Base-by-base conservation (phyloP, 2,888 invertebrate species). In the Himalopsyche japonica region DNA sequence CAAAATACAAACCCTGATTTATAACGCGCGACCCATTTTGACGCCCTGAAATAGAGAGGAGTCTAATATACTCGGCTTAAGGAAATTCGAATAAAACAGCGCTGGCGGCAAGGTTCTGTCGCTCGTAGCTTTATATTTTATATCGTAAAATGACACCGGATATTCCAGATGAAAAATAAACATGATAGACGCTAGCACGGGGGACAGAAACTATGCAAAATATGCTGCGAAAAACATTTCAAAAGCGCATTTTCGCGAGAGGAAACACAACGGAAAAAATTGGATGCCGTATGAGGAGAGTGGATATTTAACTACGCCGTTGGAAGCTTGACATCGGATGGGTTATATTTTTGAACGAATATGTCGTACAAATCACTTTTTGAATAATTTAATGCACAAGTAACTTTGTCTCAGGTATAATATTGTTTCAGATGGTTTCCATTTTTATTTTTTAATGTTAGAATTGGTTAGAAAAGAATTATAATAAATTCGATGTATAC, bases 191-290 rank as follows among this genome's bases (percentile, higher is more conserved):
- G 57, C 81, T 43, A 24, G 80, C 27, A 57, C 47, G 80, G 70
- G 57, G 43, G 79, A 79, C 24, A 20, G 81, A 81, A 81, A 70
- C 81, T 81, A 76, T 81, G 76, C 81, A 76, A 70, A 81, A 81
- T 81, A 76, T 81, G 81, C 81, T 57, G 57, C 57, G 57, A 57
- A 57, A 57, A 57, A 57, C 20, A 57, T 57, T 57, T 24, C 24
- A 57, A 57, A 57, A 57, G 57, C 57, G 57, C 57, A 57, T 57
- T 57, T 57, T 57, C 20, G 20, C 2, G 57, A 20, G 20, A 57
- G 57, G 57, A 20, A 57, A 20, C 10, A 57, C n/a, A 3, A 57
- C 2, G 15, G 20, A 20, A 57, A 57, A 20, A 57, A 57, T 57
- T 2, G 57, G 24, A 57, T 57, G 20, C 7, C 20, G 20, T 57